These are phyloP conservation scores for Aleadryas rufinucha DNA, from an alignment of 2,113 vertebrate species.

Conservation along the genomic window DNA sequence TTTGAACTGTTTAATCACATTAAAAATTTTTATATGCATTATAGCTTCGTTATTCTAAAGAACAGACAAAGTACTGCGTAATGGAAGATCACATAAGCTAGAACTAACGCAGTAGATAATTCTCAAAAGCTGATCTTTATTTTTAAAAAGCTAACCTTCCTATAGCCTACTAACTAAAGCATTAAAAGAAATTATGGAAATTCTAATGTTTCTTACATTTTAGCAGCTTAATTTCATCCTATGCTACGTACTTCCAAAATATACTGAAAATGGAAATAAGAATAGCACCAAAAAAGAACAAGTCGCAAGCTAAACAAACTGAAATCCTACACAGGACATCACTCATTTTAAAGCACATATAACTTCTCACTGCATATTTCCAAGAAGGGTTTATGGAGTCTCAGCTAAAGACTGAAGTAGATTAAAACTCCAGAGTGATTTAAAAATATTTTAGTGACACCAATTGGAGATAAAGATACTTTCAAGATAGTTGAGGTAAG, in stretches of 20 bases:
- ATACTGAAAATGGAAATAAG: background rate
- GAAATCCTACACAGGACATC: background rate
- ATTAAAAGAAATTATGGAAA: background rate
- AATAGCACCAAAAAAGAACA: background rate
- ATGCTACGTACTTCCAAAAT: background rate
- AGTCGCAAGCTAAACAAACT: background rate
- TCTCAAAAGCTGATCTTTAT: constrained; percentile 39
- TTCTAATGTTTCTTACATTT: background rate
- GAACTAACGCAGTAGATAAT: background rate
- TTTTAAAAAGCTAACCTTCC: constrained; percentile 31
- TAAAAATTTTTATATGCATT: background rate
- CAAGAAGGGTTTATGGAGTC: background rate
- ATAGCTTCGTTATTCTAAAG: constrained; percentile 33
- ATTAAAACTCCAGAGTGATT: background rate
- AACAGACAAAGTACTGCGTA: background rate
- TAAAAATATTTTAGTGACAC: constrained; percentile 47
- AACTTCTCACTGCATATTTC: background rate
- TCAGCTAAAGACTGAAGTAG: background rate
- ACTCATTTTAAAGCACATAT: background rate
- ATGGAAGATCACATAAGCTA: background rate
- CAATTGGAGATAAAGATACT: constrained; percentile 42
- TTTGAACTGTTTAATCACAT: constrained; percentile 43
- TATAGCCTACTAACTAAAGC: background rate
- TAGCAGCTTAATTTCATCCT: background rate
- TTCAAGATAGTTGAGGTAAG: constrained; percentile 54